These are phyloP conservation scores for Allobates femoralis DNA, from an alignment of 2,797 vertebrate genomes.

Conservation along the genomic window DNA sequence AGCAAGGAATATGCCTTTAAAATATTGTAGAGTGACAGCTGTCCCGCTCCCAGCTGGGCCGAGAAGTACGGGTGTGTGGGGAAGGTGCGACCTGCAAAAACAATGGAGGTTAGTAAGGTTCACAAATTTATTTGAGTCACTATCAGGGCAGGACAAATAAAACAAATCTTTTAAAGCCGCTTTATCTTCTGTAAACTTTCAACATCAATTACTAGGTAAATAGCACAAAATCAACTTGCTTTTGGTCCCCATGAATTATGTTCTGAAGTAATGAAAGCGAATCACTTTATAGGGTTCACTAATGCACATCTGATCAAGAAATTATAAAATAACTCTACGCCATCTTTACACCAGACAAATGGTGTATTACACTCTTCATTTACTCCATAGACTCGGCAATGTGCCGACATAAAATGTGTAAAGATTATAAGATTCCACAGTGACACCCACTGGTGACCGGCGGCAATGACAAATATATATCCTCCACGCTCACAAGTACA, in stretches of 20 bases:
- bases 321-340: conserved; percentile 3
- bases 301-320: conserved; percentile 30
- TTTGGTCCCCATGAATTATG: conserved; percentile 36
- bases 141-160: conserved; percentile 46
- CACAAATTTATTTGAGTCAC: conserved; percentile 41
- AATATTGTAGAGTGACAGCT: conserved; percentile 94
- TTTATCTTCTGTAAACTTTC: conserved; percentile 35
- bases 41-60: conserved; percentile 93
- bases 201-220: conserved; percentile 38
- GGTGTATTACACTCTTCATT: background rate
- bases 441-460: conserved; percentile 34
- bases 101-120: background rate
- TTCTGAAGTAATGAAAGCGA: conserved; percentile 29
- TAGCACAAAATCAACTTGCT: conserved; percentile 15
- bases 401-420: background rate
- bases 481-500: background rate
- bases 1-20: conserved; percentile 97
- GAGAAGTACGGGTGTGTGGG: conserved; percentile 97
- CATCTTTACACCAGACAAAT: conserved; percentile 34
- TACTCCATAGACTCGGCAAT: background rate
- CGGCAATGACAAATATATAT: background rate
- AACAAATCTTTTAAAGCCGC: background rate
- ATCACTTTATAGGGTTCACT: conserved; percentile 37
- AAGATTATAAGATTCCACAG: conserved; percentile 19
- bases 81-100: conserved; percentile 90